phyloP scores from a whole-genome alignment of 2,888 invertebrate species.

The Sesamia inferens region DNA sequence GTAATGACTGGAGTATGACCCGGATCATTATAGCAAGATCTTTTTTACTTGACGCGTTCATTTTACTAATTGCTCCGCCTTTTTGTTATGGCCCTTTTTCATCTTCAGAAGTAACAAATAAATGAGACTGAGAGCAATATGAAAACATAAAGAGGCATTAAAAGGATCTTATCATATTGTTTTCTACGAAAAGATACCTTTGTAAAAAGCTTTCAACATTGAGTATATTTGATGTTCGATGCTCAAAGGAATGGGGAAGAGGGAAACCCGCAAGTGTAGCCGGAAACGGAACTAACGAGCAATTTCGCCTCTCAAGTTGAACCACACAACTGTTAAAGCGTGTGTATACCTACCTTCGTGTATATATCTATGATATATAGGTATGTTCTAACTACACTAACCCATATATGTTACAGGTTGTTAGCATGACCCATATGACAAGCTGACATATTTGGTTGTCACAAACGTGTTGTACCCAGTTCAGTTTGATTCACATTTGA shows the following conservation, averaged over 20 bases:
- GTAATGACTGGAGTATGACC: slow-evolving; percentile 17
- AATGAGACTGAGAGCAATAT: slow-evolving; percentile 34
- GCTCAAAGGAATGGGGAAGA: slow-evolving; percentile 39
- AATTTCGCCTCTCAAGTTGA: slow-evolving; percentile 71
- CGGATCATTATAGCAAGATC: slow-evolving; percentile 27
- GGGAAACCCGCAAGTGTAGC: slow-evolving; percentile 64
- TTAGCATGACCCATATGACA: slow-evolving; percentile 38
- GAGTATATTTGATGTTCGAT: slow-evolving; percentile 40
- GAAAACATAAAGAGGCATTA: slow-evolving; percentile 36
- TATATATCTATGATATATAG: neutral
- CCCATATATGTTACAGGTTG: slow-evolving; percentile 40
- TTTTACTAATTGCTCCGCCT: slow-evolving; percentile 39
- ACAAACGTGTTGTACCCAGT: slow-evolving; percentile 19
- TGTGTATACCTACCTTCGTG: slow-evolving; percentile 8
- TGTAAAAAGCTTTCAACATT: slow-evolving; percentile 30
- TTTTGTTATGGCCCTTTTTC: slow-evolving; percentile 29
- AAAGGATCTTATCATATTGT: slow-evolving; percentile 14
- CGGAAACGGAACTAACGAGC: slow-evolving; percentile 79
- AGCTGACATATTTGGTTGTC: slow-evolving; percentile 42
- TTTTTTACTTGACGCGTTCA: slow-evolving; percentile 24
- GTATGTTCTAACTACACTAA: slow-evolving; percentile 7
- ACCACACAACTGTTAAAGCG: slow-evolving; percentile 64
- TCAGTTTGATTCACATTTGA: slow-evolving; percentile 16
- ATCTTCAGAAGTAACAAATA: slow-evolving; percentile 29
- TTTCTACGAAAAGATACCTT: slow-evolving; percentile 18